A percentile compares a stretch with the other conserved stretches of the same genome.
phyloP scores from a whole-genome alignment of 1,140 invertebrate species.

The Leguminivora glycinivorella region DNA sequence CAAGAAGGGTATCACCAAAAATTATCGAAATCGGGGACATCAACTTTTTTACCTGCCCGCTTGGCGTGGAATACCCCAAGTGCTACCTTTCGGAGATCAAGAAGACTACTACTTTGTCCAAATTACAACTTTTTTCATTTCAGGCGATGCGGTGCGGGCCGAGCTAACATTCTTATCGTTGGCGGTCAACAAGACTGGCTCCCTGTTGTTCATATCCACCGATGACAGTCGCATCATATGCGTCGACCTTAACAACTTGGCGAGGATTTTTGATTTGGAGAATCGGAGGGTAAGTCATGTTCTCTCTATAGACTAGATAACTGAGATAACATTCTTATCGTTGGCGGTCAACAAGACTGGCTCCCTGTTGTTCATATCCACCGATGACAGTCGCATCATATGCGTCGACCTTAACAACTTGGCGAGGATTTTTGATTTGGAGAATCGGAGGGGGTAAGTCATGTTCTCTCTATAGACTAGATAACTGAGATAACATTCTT shows the following conservation, averaged over 20 bases:
- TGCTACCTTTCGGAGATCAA: too few species aligned
- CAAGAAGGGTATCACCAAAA: too few species aligned
- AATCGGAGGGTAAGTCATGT: too few species aligned
- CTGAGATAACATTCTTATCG: slow-evolving; percentile 48
- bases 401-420: slow-evolving; percentile 64
- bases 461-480: too few species aligned
- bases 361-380: slow-evolving; percentile 62
- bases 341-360: slow-evolving; percentile 65
- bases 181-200: slow-evolving; percentile 62
- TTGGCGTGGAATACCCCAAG: too few species aligned
- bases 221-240: slow-evolving; percentile 63
- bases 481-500: slow-evolving; percentile 49
- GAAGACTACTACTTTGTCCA: too few species aligned
- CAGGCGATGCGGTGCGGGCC: slow-evolving; percentile 37
- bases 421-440: slow-evolving; percentile 55
- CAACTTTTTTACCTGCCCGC: too few species aligned
- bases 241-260: slow-evolving; percentile 60
- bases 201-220: slow-evolving; percentile 63
- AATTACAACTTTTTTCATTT: too few species aligned
- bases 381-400: slow-evolving; percentile 60
- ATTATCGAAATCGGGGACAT: too few species aligned
- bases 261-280: slow-evolving; percentile 59
- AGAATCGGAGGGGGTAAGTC: too few species aligned
- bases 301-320: too few species aligned
- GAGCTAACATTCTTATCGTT: slow-evolving; percentile 54